Conservation (phyloP, 2,888 invertebrate genomes). For the Antheraea yamamai region DNA sequence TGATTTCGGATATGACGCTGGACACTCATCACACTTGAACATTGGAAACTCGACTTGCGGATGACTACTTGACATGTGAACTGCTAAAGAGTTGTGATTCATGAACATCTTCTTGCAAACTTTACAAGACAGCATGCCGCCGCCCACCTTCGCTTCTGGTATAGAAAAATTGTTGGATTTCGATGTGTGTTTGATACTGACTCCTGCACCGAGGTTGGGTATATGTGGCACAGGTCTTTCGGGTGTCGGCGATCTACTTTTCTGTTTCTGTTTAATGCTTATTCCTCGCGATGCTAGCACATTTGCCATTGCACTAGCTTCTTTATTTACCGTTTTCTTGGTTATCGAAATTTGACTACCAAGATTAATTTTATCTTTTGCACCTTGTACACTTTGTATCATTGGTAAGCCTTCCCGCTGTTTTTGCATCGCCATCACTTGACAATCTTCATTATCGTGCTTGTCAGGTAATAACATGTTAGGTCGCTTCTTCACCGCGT, state of each 20-base stretch:
- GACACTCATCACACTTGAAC: slow-evolving; percentile 86
- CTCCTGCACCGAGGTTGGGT: slow-evolving; percentile 74
- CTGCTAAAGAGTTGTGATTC: slow-evolving; percentile 62
- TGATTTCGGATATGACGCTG: slow-evolving; percentile 87
- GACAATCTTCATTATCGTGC: slow-evolving; percentile 88
- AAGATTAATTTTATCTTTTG: slow-evolving; percentile 83
- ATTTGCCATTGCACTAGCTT: slow-evolving; percentile 89
- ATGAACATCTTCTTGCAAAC: slow-evolving; percentile 77
- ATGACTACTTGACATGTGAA: slow-evolving; percentile 70
- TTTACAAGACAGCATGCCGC: slow-evolving; percentile 65
- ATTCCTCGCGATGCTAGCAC: slow-evolving; percentile 90
- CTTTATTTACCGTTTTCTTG: slow-evolving; percentile 83
- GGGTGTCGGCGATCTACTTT: slow-evolving; percentile 70
- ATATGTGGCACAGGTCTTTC: slow-evolving; percentile 73
- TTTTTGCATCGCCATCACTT: slow-evolving; percentile 88
- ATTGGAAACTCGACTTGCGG: slow-evolving; percentile 64
- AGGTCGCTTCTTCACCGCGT: slow-evolving; percentile 76
- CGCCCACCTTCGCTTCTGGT: slow-evolving; percentile 70
- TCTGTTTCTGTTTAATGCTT: slow-evolving; percentile 87
- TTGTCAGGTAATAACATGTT: slow-evolving; percentile 86
- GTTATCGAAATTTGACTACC: slow-evolving; percentile 89
- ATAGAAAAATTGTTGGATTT: slow-evolving; percentile 69
- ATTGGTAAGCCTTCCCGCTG: slow-evolving; percentile 87
- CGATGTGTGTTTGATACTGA: slow-evolving; percentile 79
- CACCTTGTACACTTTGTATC: slow-evolving; percentile 88